These are phyloP conservation scores for Nomia melanderi DNA, from an alignment of 1,140 invertebrate species.

Conservation along the genomic window DNA sequence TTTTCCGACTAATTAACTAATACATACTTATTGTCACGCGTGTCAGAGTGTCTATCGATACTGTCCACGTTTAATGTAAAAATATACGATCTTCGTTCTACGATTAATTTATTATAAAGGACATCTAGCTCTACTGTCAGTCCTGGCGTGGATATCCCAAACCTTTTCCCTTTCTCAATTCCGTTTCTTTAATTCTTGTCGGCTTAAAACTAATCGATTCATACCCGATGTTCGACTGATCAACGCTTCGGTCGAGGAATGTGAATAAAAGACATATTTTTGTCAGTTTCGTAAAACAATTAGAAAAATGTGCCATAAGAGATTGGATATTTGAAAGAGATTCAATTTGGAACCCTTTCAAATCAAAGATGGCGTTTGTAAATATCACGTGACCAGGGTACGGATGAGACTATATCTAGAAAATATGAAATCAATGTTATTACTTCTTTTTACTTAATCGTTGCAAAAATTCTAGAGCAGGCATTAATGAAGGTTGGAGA, in stretches of 20 bases:
- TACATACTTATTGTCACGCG: slow-evolving; percentile 65
- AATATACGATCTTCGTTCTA: background rate
- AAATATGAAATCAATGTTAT: too few relatives aligned
- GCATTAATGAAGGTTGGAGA: too few relatives aligned
- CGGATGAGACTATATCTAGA: too few relatives aligned
- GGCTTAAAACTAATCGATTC: background rate
- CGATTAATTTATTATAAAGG: background rate
- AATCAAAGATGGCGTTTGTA: too few relatives aligned
- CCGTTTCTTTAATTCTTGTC: background rate
- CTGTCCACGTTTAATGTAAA: background rate
- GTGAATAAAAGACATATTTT: background rate
- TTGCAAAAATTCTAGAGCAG: too few relatives aligned
- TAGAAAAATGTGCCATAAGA: too few relatives aligned
- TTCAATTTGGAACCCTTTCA: too few relatives aligned
- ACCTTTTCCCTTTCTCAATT: too few relatives aligned
- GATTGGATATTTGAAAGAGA: too few relatives aligned
- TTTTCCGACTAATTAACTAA: slow-evolving; percentile 43
- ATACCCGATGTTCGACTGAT: background rate
- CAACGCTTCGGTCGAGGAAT: background rate
- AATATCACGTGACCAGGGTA: too few relatives aligned
- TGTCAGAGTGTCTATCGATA: slow-evolving; percentile 46
- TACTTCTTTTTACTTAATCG: too few relatives aligned
- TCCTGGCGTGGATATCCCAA: background rate
- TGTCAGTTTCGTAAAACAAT: too few relatives aligned
- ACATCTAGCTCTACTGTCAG: background rate